Percentiles rank a stretch among this genome's conserved stretches.
phyloP scores from a whole-genome alignment of 1,140 invertebrate species.

The Caenorhabditis briggsae region DNA sequence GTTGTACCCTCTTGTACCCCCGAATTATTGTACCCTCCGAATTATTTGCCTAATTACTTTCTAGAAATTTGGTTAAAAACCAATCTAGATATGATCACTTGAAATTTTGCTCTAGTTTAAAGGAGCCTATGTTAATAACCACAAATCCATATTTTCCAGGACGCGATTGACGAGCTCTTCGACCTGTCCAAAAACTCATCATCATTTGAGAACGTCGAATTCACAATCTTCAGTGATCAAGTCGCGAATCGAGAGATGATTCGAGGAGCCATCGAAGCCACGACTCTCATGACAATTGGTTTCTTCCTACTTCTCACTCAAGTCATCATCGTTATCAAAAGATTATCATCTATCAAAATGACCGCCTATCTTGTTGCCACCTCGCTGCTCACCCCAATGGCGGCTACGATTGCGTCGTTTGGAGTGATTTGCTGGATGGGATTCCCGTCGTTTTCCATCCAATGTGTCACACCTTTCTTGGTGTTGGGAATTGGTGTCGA shows the following conservation, averaged over 20 bases:
- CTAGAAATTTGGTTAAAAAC: too few relatives aligned
- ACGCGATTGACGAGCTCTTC: conserved; percentile 68
- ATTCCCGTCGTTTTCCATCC: conserved; percentile 74
- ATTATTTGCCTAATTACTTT: too few relatives aligned
- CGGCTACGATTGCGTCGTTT: conserved; percentile 73
- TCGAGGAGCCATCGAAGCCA: conserved; percentile 71
- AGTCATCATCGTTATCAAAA: conserved; percentile 68
- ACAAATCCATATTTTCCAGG: too few relatives aligned
- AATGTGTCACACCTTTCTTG: conserved; percentile 76
- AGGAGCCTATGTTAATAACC: too few relatives aligned
- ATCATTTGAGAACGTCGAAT: conserved; percentile 64
- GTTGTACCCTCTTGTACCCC: too few relatives aligned
- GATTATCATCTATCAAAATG: conserved; percentile 53
- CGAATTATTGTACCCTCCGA: too few relatives aligned
- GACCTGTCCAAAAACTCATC: conserved; percentile 64
- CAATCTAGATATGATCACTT: too few relatives aligned
- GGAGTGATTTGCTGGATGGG: conserved; percentile 75
- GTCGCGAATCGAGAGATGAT: conserved; percentile 73
- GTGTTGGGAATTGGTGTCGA: conserved; percentile 74
- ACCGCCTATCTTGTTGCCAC: conserved; percentile 64
- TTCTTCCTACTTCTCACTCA: conserved; percentile 73
- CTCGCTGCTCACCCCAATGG: conserved; percentile 73
- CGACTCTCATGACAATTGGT: conserved; percentile 75
- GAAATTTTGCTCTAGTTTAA: too few relatives aligned
- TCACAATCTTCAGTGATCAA: conserved; percentile 74